These are phyloP conservation scores for Decapterus maruadsi DNA, from an alignment of 2,797 vertebrate species.

Conservation along the genomic window DNA sequence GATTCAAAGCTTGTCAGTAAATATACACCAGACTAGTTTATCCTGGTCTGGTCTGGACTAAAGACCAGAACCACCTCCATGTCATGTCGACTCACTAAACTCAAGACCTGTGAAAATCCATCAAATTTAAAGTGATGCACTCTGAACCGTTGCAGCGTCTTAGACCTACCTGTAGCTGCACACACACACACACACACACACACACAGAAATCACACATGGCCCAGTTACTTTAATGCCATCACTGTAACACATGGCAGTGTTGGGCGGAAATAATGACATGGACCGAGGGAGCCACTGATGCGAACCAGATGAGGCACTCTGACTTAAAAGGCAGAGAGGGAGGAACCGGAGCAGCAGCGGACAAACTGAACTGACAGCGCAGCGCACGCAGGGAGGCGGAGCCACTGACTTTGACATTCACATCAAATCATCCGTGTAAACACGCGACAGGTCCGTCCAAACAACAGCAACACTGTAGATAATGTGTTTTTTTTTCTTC, in stretches of 20 bases:
- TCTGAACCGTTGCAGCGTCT: constrained; percentile 14
- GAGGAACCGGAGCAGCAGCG: constrained; percentile 42
- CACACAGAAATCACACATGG: constrained; percentile 41
- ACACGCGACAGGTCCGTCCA: constrained; percentile 18
- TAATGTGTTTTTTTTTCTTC: background rate
- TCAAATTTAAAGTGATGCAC: background rate
- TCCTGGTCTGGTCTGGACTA: constrained; percentile 6
- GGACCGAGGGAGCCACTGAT: constrained; percentile 72
- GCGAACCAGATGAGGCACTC: constrained; percentile 79
- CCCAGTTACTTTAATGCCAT: constrained; percentile 65
- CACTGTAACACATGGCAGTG: constrained; percentile 63
- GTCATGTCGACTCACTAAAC: background rate
- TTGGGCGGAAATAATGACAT: constrained; percentile 73
- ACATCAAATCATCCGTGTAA: constrained; percentile 6
- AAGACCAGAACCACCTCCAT: background rate
- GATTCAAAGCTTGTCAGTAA: no score
- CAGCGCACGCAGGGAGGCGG: background rate
- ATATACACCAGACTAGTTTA: background rate
- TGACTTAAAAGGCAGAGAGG: constrained; percentile 52
- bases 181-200: constrained; percentile 27
- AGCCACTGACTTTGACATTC: constrained; percentile 33
- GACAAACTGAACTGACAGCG: constrained; percentile 60
- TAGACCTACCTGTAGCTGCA: constrained; percentile 54
- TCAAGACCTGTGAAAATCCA: constrained; percentile 13
- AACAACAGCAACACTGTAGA: constrained; percentile 1